Percentiles rank a stretch among this genome's conserved stretches.
Conservation (phyloP, 2,888 invertebrate genomes). For the Callyntrura guangdongensis region DNA sequence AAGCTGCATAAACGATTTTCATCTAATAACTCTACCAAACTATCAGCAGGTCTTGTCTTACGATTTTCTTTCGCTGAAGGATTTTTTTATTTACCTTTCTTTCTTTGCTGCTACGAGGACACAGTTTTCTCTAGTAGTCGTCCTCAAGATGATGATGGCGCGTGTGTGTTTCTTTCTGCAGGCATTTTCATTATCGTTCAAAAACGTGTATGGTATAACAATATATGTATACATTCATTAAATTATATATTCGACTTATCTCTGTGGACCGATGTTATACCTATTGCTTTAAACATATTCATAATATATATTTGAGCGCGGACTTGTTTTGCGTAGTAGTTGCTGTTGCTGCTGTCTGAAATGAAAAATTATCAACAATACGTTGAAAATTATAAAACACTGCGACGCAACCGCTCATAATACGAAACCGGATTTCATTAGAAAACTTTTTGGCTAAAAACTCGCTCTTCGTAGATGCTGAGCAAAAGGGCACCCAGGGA, state of each 20-base stretch:
- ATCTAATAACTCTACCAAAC: slow-evolving; percentile 21
- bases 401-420: not conserved
- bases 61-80: slow-evolving; percentile 1
- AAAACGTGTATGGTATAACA: not conserved
- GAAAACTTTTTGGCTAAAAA: not conserved
- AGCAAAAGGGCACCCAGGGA: too few relatives aligned
- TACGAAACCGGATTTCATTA: not conserved
- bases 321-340: too few relatives aligned
- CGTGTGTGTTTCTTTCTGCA: not conserved
- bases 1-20: slow-evolving; percentile 45
- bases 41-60: not conserved
- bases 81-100: slow-evolving; percentile 43
- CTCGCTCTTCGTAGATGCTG: too few relatives aligned
- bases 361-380: slow-evolving; percentile 50
- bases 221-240: not conserved
- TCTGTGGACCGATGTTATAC: too few relatives aligned
- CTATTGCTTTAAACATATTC: too few relatives aligned
- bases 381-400: not conserved
- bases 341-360: not conserved
- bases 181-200: slow-evolving; percentile 13
- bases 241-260: too few relatives aligned
- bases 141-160: not conserved
- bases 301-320: too few relatives aligned
- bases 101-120: not conserved
- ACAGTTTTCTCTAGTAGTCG: too few relatives aligned